Evolutionary conservation across 2,797 vertebrate genomes (phyloP).

Genomic region (Petrocephalus sullivani): DNA sequence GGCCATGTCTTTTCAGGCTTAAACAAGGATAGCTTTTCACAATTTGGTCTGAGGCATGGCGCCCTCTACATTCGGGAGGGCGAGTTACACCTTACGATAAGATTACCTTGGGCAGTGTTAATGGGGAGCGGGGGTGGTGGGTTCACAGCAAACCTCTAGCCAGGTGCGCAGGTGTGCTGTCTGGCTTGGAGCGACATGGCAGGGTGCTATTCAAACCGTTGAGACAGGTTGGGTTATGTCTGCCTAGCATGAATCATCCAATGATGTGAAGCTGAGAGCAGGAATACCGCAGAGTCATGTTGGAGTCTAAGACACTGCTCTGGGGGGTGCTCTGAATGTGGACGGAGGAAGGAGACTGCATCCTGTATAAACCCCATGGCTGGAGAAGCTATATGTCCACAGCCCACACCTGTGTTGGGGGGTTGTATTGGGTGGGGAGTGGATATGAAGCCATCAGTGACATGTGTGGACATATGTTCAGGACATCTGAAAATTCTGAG

Average conservation of each 20-base stretch:
- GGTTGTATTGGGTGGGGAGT: background rate
- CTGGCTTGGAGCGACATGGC: background rate
- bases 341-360: background rate
- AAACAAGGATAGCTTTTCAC: background rate
- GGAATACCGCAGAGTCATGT: background rate
- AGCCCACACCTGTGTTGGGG: background rate
- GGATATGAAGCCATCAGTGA: background rate
- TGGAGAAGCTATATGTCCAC: background rate
- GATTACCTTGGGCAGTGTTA: background rate
- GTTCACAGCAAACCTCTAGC: background rate
- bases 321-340: background rate
- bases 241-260: constrained; percentile 4
- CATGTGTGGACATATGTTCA: background rate
- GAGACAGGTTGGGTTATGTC: constrained; percentile 30
- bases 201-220: constrained; percentile 10
- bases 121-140: background rate
- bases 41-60: background rate
- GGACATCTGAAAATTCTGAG: too few species aligned
- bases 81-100: background rate
- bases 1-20: background rate
- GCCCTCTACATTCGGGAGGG: background rate
- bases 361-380: background rate
- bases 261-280: background rate
- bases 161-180: background rate
- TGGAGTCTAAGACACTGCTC: background rate